Evolutionary conservation across 2,113 vertebrate genomes (phyloP).

Genomic region (Prionailurus bengalensis): DNA sequence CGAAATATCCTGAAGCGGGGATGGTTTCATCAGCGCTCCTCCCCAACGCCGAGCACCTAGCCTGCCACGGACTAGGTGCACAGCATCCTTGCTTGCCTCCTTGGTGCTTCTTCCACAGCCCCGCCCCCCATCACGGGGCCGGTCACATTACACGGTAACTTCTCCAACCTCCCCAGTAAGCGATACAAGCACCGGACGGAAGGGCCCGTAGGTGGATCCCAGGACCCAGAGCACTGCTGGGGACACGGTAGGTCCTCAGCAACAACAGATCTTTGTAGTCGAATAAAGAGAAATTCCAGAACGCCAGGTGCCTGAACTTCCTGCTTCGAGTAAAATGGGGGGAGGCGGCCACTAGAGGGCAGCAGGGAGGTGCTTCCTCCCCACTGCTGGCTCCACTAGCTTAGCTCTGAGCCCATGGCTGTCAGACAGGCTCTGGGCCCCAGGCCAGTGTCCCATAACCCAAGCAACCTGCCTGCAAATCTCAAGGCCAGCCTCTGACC

Average conservation of each 20-base stretch:
- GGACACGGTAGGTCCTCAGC: not conserved
- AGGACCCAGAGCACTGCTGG: not conserved
- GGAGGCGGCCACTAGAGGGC: not conserved
- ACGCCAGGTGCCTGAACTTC: not conserved
- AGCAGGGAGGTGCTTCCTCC: not conserved
- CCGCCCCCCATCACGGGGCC: not conserved
- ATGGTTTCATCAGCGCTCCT: not conserved
- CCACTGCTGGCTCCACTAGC: not conserved
- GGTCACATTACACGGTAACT: not conserved
- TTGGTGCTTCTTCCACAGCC: not conserved
- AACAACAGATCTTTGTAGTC: not conserved
- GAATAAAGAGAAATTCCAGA: not conserved
- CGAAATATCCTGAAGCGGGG: not conserved
- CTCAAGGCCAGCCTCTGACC: not conserved
- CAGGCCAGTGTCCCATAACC: not conserved
- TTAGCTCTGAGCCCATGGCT: not conserved
- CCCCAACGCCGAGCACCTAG: rapidly evolving
- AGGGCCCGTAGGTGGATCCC: not conserved
- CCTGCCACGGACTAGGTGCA: not conserved
- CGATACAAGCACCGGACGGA: not conserved
- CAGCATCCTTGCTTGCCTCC: not conserved
- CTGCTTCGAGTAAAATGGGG: not conserved
- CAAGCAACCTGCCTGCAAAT: not conserved
- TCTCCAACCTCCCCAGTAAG: not conserved
- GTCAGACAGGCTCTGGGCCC: not conserved